Percentiles rank a stretch among this genome's conserved stretches.
phyloP scores from a whole-genome alignment of 2,888 invertebrate species.

The Aspidiotus destructor region DNA sequence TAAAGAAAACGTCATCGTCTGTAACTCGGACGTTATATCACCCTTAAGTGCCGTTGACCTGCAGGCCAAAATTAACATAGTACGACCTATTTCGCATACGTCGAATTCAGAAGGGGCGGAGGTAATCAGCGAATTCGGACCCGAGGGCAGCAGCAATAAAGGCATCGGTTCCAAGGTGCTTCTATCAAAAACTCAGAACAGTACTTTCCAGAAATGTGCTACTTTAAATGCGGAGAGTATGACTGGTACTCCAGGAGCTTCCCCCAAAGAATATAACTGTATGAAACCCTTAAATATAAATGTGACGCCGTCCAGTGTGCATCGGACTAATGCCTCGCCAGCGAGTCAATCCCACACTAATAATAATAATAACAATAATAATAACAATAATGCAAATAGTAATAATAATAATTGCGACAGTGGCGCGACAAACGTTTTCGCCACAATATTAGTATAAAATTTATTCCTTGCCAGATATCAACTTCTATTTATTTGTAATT shows the following conservation, averaged over 20 bases:
- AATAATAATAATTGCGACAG: not conserved
- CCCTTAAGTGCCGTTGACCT: slow-evolving; percentile 36
- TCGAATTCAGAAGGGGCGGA: slow-evolving; percentile 53
- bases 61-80: slow-evolving; percentile 43
- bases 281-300: slow-evolving; percentile 10
- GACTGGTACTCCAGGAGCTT: not conserved
- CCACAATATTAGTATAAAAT: slow-evolving; percentile 6
- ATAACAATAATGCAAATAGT: too few relatives aligned
- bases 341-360: not conserved
- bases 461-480: too few relatives aligned
- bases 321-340: not conserved
- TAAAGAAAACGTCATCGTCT: slow-evolving; percentile 44
- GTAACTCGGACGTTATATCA: slow-evolving; percentile 33
- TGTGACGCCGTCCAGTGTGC: not conserved
- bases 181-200: slow-evolving; percentile 27
- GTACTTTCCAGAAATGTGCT: slow-evolving; percentile 16
- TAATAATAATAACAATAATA: too few relatives aligned
- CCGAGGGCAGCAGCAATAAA: slow-evolving; percentile 40
- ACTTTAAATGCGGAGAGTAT: not conserved
- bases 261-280: not conserved
- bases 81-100: slow-evolving; percentile 44
- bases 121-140: slow-evolving; percentile 50
- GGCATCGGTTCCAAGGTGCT: slow-evolving; percentile 13
- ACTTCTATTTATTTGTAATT: too few relatives aligned
- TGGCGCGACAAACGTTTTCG: not conserved